Evolutionary conservation across 2,797 vertebrate species (phyloP).

Genomic region (Melanotaenia boesemani): DNA sequence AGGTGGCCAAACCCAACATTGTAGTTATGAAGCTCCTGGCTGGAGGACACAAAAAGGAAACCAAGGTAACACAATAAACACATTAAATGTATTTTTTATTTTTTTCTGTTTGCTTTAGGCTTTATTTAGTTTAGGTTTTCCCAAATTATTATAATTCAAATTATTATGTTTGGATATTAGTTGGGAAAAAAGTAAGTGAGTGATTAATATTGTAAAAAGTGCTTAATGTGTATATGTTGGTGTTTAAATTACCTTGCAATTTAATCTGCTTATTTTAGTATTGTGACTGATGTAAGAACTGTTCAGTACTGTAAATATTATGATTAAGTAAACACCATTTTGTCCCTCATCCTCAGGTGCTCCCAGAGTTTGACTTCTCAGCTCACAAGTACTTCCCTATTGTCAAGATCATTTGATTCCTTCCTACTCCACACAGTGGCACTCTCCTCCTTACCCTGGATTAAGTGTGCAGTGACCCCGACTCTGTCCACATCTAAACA

Average conservation of each 20-base stretch:
- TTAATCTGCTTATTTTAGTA: too few relatives aligned
- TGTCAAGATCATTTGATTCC: conserved; percentile 91
- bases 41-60: conserved; percentile 98
- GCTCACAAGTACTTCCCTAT: conserved; percentile 98
- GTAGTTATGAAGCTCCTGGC: conserved; percentile 98
- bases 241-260: not conserved
- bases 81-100: not conserved
- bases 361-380: conserved; percentile 98
- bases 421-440: not conserved
- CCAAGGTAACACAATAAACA: conserved; percentile 86
- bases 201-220: not conserved
- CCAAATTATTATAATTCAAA: not conserved
- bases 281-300: not conserved
- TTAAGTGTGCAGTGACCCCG: conserved; percentile 23
- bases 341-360: conserved; percentile 81
- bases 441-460: conserved; percentile 27
- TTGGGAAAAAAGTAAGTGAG: not conserved
- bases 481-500: conserved; percentile 37
- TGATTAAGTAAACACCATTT: not conserved
- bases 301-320: not conserved
- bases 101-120: not conserved
- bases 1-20: conserved; percentile 98
- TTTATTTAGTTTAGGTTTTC: not conserved
- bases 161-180: not conserved
- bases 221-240: not conserved